A percentile compares a stretch with the other conserved stretches of the same genome.
Evolutionary conservation across 2,797 vertebrate species (phyloP).

Genomic region (Poeciliopsis presidionis): DNA sequence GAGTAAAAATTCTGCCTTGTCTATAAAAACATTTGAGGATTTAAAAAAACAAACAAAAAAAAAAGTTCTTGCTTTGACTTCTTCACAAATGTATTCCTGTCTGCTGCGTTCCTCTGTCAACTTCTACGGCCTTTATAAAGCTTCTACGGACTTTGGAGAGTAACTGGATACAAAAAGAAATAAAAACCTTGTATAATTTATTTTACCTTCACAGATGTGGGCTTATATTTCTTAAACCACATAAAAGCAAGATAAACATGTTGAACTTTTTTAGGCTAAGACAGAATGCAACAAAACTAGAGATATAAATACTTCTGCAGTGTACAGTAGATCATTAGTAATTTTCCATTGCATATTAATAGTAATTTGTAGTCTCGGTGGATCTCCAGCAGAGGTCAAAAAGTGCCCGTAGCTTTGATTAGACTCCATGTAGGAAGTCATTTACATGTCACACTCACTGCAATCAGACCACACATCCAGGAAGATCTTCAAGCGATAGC

Average conservation of each 20-base stretch:
- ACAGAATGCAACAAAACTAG: neutral
- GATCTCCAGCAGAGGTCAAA: slow-evolving; percentile 25
- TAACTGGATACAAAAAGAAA: neutral
- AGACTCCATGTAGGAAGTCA: slow-evolving; percentile 15
- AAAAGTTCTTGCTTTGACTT: too few species aligned
- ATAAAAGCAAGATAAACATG: neutral
- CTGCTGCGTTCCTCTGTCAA: neutral
- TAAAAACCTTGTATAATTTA: neutral
- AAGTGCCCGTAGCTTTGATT: slow-evolving; percentile 22
- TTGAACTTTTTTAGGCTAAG: neutral
- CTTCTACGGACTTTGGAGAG: neutral
- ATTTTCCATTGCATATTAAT: slow-evolving; percentile 29
- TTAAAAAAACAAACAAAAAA: neutral
- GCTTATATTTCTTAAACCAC: neutral
- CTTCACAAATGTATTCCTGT: neutral
- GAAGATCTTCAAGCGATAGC: slow-evolving; percentile 10
- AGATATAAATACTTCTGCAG: neutral
- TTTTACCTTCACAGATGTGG: neutral
- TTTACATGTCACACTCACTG: slow-evolving; percentile 20
- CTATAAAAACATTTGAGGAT: neutral
- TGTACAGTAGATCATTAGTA: neutral
- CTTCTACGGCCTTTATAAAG: neutral
- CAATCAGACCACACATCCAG: slow-evolving; percentile 20
- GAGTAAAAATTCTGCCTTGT: too few species aligned
- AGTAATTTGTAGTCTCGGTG: slow-evolving; percentile 8